Base-by-base conservation (phyloP, 1,140 invertebrate genomes). In the Panulirus ornatus region DNA sequence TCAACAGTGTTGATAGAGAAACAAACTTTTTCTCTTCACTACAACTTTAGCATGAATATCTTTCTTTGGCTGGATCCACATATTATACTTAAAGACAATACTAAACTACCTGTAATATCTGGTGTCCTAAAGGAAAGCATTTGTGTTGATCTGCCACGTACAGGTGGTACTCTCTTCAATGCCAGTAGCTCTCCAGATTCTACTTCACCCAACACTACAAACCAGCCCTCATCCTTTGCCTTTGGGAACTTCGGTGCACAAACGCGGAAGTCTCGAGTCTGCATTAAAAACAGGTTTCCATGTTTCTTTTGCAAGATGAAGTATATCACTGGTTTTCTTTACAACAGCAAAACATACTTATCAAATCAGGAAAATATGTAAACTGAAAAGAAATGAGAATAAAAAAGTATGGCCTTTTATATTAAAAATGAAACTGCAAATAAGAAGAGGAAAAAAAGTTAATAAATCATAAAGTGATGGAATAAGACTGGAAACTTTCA, bases 151-250 rank as follows among this genome's bases (percentile, higher is more conserved):
- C 93, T 94, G 92, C 93, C 92, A 91, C 94, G 92, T 86, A 94
- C 92, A 92, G 95, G 93, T 0, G 94, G 94, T 0, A 96, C 94
- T 90, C 98, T 95, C 93, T 98, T 99, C 91, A 99, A 94, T n/a
- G 98, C 97, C 44, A 97, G 93, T n/a, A 99, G 94, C 93, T 99
- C 97, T 44, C 92, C 91, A 54, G 94, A 94, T 1, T 94, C 94
- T 84, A 96, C 95, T 82, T 96, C 95, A 14, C 98, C 98, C 0
- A 99, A 94, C 0, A 98, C 95, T 0, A 99, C 92, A 93, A 99
- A 97, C 98, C 98, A 99, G 73, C 97, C 97, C 94, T 99, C 98
- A 92, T 98, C 97, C 94, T 99, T 99, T 8, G 96, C 96, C 93
- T 98, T 98, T 0, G 97, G 96, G 94, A 98, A 99, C 91, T 96